Conservation (phyloP, 2,888 invertebrate species). For the Notocelia uddmanniana region DNA sequence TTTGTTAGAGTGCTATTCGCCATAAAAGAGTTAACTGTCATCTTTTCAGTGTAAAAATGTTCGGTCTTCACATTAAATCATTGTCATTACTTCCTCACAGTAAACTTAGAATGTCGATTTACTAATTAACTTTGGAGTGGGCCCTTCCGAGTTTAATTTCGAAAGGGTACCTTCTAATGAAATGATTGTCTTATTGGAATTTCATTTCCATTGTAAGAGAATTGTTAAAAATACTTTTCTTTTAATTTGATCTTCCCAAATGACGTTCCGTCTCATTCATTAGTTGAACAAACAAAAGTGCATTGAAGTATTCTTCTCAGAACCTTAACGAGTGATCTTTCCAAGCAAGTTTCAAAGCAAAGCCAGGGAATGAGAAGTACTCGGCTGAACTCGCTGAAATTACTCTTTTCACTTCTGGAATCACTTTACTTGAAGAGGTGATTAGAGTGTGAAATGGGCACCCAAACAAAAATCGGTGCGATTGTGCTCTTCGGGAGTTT, state of each 20-base stretch:
- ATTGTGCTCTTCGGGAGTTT: slow-evolving; percentile 17
- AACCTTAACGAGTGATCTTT: slow-evolving; percentile 48
- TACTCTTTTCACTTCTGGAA: slow-evolving; percentile 49
- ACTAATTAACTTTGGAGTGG: slow-evolving; percentile 36
- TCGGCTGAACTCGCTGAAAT: slow-evolving; percentile 51
- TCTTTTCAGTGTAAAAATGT: slow-evolving; percentile 49
- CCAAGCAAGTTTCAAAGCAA: slow-evolving; percentile 51
- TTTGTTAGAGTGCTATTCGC: slow-evolving; percentile 62
- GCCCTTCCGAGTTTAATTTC: slow-evolving; percentile 22
- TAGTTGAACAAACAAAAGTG: slow-evolving; percentile 45
- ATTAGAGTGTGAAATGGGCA: slow-evolving; percentile 48
- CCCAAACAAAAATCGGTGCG: slow-evolving; percentile 43
- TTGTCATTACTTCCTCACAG: slow-evolving; percentile 25
- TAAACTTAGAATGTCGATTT: slow-evolving; percentile 32
- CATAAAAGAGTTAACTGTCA: slow-evolving; percentile 67
- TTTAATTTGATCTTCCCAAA: slow-evolving; percentile 23
- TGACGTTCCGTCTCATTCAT: slow-evolving; percentile 47
- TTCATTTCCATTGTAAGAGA: slow-evolving; percentile 22
- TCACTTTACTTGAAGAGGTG: slow-evolving; percentile 46
- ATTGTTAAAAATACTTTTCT: slow-evolving; percentile 29
- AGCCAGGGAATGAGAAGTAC: slow-evolving; percentile 50
- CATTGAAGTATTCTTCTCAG: slow-evolving; percentile 45
- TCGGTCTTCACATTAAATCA: not conserved
- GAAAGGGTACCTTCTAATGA: slow-evolving; percentile 37
- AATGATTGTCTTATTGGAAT: slow-evolving; percentile 44